phyloP scores from a whole-genome alignment of 2,888 invertebrate species.

The Villa cingulata region DNA sequence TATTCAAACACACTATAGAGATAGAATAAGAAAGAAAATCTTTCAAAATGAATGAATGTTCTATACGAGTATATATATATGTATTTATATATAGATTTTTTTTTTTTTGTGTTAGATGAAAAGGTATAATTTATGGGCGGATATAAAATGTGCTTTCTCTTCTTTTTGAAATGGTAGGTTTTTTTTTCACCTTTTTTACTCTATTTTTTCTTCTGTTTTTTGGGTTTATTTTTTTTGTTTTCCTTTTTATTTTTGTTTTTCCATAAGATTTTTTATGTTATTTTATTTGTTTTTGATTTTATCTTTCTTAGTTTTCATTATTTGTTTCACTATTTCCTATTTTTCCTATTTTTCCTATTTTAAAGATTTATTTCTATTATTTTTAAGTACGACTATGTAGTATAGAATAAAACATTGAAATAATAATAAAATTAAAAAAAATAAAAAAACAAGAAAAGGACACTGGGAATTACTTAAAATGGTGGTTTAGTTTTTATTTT shows the following conservation, averaged over 20 bases:
- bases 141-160: conserved; percentile 13
- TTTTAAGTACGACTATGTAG: too few relatives aligned
- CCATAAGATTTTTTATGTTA: conserved; percentile 1
- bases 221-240: conserved; percentile 1
- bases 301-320: too few relatives aligned
- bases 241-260: neutral
- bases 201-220: conserved; percentile 10
- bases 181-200: too few relatives aligned
- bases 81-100: conserved; percentile 7
- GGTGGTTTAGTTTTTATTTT: too few relatives aligned
- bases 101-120: too few relatives aligned
- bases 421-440: too few relatives aligned
- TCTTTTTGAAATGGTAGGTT: conserved; percentile 4
- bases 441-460: too few relatives aligned
- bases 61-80: neutral
- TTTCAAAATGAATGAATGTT: neutral
- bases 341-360: neutral
- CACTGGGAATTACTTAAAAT: too few relatives aligned
- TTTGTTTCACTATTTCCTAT: neutral
- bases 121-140: conserved; percentile 16
- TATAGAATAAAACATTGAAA: too few relatives aligned
- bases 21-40: neutral
- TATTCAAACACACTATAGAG: too few relatives aligned
- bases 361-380: conserved; percentile 1
- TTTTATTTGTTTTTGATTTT: neutral